Evolutionary conservation across 2,797 vertebrate species (phyloP), one percentile per base, ranked within the genome.

Genomic region (Anguilla marmorata): DNA sequence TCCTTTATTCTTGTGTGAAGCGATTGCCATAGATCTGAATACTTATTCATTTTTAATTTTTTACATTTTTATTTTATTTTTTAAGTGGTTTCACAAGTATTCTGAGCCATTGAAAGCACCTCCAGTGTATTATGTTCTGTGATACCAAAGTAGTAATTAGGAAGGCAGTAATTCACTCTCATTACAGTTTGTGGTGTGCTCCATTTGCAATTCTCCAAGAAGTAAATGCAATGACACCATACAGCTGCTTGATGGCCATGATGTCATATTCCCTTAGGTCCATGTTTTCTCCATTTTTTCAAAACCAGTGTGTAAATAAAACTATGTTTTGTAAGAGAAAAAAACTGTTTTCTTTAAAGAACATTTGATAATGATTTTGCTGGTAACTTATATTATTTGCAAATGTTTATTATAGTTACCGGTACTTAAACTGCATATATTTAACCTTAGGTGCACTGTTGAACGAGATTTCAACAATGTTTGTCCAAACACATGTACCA

Each of bases 141-240:
- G 14, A 21, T 19, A 14, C 33, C 6, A 79, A 79, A 37, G 74
- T 45, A 21, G 74, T 79, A 21, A 79, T 79, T 79, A 69, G 63
- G 33, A 6, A 79, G 74, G 74, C 45, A 45, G 74, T 79, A 21
- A 79, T 79, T 79, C 3, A 79, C 74, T 14, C 74, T 79, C 74
- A 79, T 79, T 79, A 79, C 37, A 79, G 74, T 79, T 79, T 41
- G 74, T 45, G 37, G 74, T 79, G 37, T 16, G 74, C 37, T 16
- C 33, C 74, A 37, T 79, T 79, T 79, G 74, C 33, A 4, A 41
- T 37, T 33, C 72, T 33, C 72, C 33, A 37, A 76, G 24, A 69
- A 69, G 63, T 11, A n/a, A 69, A 69, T 69, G 8, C 24, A 69
- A 69, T 24, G 27, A 69, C 63, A 69, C 24, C 63, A 69, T 69